phyloP scores from a whole-genome alignment of 1,140 invertebrate genomes.

The Cydia pomonella region DNA sequence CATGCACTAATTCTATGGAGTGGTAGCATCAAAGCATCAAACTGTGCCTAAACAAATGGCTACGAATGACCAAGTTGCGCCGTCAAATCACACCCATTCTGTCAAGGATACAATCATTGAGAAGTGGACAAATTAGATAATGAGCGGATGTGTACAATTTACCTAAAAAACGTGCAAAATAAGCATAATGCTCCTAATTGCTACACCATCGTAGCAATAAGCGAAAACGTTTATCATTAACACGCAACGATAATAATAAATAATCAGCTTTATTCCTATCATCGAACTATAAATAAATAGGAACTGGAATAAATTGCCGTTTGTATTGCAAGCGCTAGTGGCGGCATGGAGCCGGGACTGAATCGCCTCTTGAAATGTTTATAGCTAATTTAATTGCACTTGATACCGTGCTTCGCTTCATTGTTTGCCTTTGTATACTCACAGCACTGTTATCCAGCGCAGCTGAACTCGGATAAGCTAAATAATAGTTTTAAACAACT shows the following conservation, averaged over 20 bases:
- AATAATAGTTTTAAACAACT: conserved; percentile 11
- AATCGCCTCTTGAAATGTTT: conserved; percentile 30
- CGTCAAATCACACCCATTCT: too few relatives aligned
- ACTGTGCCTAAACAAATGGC: too few relatives aligned
- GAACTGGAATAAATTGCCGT: conserved; percentile 17
- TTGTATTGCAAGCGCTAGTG: neutral
- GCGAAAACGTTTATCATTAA: neutral
- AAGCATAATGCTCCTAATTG: neutral
- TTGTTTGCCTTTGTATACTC: conserved; percentile 13
- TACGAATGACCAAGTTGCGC: too few relatives aligned
- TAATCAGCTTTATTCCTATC: conserved; percentile 1
- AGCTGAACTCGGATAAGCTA: neutral
- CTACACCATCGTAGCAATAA: neutral
- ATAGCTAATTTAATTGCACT: conserved; percentile 32
- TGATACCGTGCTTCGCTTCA: conserved; percentile 22
- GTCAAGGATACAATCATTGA: too few relatives aligned
- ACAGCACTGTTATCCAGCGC: neutral
- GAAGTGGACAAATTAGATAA: neutral
- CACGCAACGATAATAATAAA: neutral
- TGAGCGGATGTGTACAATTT: neutral
- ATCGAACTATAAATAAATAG: conserved; percentile 7
- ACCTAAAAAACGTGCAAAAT: neutral
- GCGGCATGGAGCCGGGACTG: neutral
- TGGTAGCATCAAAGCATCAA: too few relatives aligned
- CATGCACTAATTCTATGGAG: too few relatives aligned